phyloP scores from a whole-genome alignment of 2,113 vertebrate genomes.

The Neotoma lepida region DNA sequence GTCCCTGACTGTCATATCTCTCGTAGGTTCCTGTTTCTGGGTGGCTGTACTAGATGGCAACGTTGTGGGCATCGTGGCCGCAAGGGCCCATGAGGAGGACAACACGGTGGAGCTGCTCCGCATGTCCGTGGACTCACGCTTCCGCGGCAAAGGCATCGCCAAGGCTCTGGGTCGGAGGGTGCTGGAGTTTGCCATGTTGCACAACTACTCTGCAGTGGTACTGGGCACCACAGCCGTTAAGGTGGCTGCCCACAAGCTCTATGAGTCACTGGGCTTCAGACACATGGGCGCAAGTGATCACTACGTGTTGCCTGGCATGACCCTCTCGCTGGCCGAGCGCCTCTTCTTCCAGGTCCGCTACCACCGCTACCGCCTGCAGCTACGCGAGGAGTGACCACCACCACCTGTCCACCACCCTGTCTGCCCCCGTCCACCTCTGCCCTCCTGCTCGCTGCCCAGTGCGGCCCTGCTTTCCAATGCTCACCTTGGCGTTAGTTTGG shows the following conservation, averaged over 20 bases:
- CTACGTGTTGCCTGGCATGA: slow-evolving; percentile 96
- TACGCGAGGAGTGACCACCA: slow-evolving; percentile 93
- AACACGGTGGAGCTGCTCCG: slow-evolving; percentile 96
- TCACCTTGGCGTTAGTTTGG: slow-evolving; percentile 51
- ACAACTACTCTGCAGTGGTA: slow-evolving; percentile 96
- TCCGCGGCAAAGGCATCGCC: slow-evolving; percentile 97
- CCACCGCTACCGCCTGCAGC: slow-evolving; percentile 98
- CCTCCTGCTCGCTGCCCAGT: slow-evolving; percentile 49
- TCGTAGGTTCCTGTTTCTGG: slow-evolving; percentile 97
- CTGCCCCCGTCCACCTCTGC: background rate
- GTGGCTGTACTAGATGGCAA: slow-evolving; percentile 95
- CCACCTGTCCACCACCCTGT: background rate
- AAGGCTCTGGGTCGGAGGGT: slow-evolving; percentile 97
- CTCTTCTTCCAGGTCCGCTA: slow-evolving; percentile 99
- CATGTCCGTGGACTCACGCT: slow-evolving; percentile 98
- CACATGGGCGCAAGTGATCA: slow-evolving; percentile 92
- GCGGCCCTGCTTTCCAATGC: slow-evolving; percentile 60
- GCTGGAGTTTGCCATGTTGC: slow-evolving; percentile 95
- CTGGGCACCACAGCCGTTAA: slow-evolving; percentile 98
- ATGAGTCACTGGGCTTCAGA: slow-evolving; percentile 98
- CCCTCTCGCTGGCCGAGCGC: slow-evolving; percentile 93
- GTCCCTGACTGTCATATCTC: slow-evolving; percentile 58
- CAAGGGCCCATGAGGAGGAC: slow-evolving; percentile 93
- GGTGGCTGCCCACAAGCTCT: slow-evolving; percentile 98
- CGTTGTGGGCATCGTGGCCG: slow-evolving; percentile 97